These are phyloP conservation scores for Uria aalge DNA, from an alignment of 2,113 vertebrate genomes.

Conservation along the genomic window DNA sequence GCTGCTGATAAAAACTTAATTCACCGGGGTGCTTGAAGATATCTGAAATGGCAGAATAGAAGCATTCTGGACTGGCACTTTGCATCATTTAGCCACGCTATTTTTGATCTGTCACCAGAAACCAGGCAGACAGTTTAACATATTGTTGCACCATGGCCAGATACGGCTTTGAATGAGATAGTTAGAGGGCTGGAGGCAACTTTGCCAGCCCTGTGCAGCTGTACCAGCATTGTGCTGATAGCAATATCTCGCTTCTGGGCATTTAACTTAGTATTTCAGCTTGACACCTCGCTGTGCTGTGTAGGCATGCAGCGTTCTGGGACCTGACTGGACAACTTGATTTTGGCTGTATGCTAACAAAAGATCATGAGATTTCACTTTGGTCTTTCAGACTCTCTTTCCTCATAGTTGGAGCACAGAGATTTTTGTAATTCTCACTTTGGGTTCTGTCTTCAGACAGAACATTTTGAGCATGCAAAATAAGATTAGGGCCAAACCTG, in stretches of 20 bases:
- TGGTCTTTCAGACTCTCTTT: neutral
- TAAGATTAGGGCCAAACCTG: neutral
- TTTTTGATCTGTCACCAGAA: slow-evolving; percentile 26
- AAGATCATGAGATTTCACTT: neutral
- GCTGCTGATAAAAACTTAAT: neutral
- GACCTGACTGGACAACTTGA: neutral
- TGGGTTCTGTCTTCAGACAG: neutral
- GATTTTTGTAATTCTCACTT: neutral
- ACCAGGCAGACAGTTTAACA: neutral
- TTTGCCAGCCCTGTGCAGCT: neutral
- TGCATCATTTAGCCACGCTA: neutral
- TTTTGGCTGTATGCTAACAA: neutral
- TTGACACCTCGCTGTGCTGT: neutral
- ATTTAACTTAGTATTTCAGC: neutral
- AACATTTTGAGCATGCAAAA: neutral
- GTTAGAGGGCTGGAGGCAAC: neutral
- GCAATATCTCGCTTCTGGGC: neutral
- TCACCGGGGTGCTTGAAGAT: neutral
- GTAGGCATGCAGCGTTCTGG: neutral
- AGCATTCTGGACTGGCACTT: neutral
- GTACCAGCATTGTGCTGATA: neutral
- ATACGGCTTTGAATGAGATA: neutral
- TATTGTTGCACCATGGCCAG: neutral
- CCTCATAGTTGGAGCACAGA: neutral
- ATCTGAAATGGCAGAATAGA: neutral